Percentiles rank a stretch among this genome's conserved stretches.
Evolutionary conservation across 2,888 invertebrate genomes (phyloP).

Genomic region (Machimus atricapillus): DNA sequence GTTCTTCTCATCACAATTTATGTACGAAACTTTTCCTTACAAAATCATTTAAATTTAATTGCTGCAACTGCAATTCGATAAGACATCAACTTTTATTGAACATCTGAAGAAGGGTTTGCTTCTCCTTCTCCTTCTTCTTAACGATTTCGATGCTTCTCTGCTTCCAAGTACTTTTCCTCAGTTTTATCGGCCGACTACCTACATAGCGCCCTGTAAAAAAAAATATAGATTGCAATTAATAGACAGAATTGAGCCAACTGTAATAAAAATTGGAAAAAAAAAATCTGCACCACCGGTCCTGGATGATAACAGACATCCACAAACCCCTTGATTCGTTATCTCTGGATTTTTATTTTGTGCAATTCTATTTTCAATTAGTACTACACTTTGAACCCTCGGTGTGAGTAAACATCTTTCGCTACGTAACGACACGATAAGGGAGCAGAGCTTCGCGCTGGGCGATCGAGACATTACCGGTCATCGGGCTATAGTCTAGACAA

Average conservation of each 20-base stretch:
- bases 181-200: conserved; percentile 96
- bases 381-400: conserved; percentile 2
- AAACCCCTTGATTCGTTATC: background rate
- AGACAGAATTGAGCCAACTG: background rate
- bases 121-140: conserved; percentile 95
- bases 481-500: conserved; percentile 11
- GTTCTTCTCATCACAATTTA: background rate
- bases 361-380: background rate
- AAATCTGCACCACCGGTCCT: background rate
- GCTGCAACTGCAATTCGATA: background rate
- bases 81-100: conserved; percentile 53
- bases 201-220: conserved; percentile 87
- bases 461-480: background rate
- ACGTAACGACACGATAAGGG: conserved; percentile 2
- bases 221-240: conserved; percentile 11
- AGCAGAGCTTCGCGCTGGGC: background rate
- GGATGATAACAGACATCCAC: background rate
- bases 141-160: conserved; percentile 92
- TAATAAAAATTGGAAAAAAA: background rate
- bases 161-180: conserved; percentile 96
- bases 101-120: conserved; percentile 76
- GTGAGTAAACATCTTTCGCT: conserved; percentile 11
- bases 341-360: background rate
- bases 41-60: background rate
- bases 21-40: conserved; percentile 1